Conservation (phyloP, 2,888 invertebrate species). For the Ypsolopha sequella region DNA sequence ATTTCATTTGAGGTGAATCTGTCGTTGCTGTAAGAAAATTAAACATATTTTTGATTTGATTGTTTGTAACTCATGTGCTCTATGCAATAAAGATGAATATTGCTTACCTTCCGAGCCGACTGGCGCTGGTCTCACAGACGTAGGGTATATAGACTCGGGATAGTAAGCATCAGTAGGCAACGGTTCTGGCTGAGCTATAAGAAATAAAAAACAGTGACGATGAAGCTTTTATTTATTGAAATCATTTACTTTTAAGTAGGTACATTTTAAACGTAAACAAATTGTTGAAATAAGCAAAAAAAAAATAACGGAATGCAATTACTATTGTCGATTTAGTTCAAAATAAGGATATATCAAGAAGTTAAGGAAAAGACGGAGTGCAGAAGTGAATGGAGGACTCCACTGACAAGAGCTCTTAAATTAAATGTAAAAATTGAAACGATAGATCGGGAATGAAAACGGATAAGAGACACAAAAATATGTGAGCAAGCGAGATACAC, state of each 20-base stretch:
- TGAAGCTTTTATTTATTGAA: too few relatives aligned
- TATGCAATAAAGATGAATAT: neutral
- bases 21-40: slow-evolving; percentile 34
- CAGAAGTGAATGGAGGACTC: too few relatives aligned
- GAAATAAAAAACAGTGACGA: neutral
- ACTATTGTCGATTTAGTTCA: too few relatives aligned
- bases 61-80: neutral
- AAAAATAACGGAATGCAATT: too few relatives aligned
- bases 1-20: slow-evolving; percentile 39
- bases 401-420: too few relatives aligned
- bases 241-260: too few relatives aligned
- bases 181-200: slow-evolving; percentile 25
- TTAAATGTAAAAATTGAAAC: too few relatives aligned
- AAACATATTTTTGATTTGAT: neutral
- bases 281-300: neutral
- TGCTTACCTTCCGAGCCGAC: slow-evolving; percentile 76
- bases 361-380: too few relatives aligned
- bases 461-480: too few relatives aligned
- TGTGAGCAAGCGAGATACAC: too few relatives aligned
- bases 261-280: neutral
- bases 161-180: slow-evolving; percentile 42
- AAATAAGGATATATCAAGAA: too few relatives aligned
- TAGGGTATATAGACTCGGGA: slow-evolving; percentile 66
- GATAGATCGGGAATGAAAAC: too few relatives aligned
- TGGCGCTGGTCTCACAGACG: slow-evolving; percentile 77